Percentiles rank a stretch among this genome's conserved stretches.
phyloP scores from a whole-genome alignment of 2,113 vertebrate species.

The Chlamydotis undulata region DNA sequence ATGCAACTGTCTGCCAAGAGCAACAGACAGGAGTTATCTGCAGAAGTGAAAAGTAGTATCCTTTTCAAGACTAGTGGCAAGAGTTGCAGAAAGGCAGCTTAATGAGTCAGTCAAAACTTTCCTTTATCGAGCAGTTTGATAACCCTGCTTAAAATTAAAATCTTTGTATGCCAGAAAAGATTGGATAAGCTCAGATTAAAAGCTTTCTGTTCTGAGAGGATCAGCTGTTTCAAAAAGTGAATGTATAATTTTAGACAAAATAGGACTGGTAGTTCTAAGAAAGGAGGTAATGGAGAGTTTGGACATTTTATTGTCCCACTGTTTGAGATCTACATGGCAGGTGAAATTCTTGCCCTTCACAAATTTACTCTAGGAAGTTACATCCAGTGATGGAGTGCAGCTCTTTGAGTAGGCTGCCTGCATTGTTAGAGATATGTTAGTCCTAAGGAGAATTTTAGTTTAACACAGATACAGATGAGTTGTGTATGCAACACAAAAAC shows the following conservation, averaged over 20 bases:
- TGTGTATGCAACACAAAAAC: too few relatives aligned
- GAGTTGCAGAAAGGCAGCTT: background rate
- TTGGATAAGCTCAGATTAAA: background rate
- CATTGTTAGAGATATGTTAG: background rate
- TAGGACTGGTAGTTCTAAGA: background rate
- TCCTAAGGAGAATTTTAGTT: background rate
- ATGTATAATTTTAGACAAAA: background rate
- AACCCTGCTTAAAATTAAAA: background rate
- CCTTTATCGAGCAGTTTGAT: background rate
- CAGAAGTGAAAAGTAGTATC: background rate
- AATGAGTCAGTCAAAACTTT: background rate
- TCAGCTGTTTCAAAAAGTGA: background rate
- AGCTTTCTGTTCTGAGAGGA: background rate
- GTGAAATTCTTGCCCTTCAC: background rate
- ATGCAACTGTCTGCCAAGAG: background rate
- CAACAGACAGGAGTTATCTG: background rate
- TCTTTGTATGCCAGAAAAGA: background rate
- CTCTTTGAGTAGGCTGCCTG: too few relatives aligned
- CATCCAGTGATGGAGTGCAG: rapidly evolving
- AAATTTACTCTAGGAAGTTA: background rate
- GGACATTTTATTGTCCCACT: background rate
- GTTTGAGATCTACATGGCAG: background rate
- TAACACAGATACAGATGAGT: rapidly evolving
- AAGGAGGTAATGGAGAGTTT: background rate
- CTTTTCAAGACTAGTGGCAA: background rate